Base-by-base conservation (phyloP, 2,888 invertebrate species). In the Eupithecia dodoneata region DNA sequence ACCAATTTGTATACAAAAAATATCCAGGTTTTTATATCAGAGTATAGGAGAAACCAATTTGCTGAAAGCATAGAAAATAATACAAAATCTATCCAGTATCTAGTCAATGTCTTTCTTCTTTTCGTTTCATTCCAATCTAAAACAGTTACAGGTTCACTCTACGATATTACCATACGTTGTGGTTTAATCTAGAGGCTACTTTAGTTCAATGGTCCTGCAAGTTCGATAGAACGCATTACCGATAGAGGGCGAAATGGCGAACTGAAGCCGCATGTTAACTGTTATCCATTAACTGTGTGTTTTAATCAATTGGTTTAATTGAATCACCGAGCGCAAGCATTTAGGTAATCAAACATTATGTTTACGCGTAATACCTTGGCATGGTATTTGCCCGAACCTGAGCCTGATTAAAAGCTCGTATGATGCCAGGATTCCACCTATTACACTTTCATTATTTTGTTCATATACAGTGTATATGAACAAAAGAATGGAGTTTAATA, bases 211-310 rank as follows among this genome's bases (percentile, higher is more conserved):
- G 15, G 41, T 66, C 41, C 42, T 66, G 42, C 42, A 59, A 18
- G 18, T 18, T 59, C 55, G 55, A 65, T 65, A 63, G 13, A 63
- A 63, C 63, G 10, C 63, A 30, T 63, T 59, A 63, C 63, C 63
- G 63, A 63, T 30, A 1, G 63, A 30, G 3, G 63, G 30, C 10
- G 18, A 63, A 30, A 63, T 30, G 30, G 59, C 12, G 30, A 63
- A 30, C 30, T 63, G 63, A 2, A 63, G 30, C 30, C 3, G 30
- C 18, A 63, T 30, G 63, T 30, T 63, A 63, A 30, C 30, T 30
- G 63, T 18, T 59, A 59, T 9, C 59, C 55, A 18, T 59, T 18
- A 18, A 18, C 59, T 59, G 59, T 9, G 18, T 59, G 18, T 59
- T 18, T 59, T 18, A 59, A n/a, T 18, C 59, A 52, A 15, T 59